Conservation (phyloP, 1,140 invertebrate genomes). For the Pogonomyrmex californicus region DNA sequence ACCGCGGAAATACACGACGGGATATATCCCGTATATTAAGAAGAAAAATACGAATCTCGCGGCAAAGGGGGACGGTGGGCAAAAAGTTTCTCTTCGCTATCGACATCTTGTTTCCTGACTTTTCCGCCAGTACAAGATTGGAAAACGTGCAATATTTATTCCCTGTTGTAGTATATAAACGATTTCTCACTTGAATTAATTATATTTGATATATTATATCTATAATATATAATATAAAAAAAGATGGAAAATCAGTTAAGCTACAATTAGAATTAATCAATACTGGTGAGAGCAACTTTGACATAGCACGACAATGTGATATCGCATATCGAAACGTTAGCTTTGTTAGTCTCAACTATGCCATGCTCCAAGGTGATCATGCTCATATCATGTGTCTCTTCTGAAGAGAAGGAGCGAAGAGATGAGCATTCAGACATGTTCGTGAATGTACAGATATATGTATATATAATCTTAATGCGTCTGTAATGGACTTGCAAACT, state of each 20-base stretch:
- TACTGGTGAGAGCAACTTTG: constrained; percentile 1
- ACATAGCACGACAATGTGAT: constrained; percentile 16
- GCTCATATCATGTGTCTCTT: constrained; percentile 21
- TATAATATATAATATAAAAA: too few relatives aligned
- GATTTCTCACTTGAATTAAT: background rate
- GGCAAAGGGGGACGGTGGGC: background rate
- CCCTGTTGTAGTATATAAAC: background rate
- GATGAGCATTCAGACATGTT: constrained; percentile 53
- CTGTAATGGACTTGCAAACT: constrained; percentile 76
- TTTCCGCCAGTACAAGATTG: background rate
- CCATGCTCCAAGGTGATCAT: constrained; percentile 29
- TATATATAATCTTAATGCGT: constrained; percentile 68
- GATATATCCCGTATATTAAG: constrained; percentile 26
- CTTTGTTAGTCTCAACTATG: constrained; percentile 47
- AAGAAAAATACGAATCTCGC: constrained; percentile 14
- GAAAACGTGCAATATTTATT: background rate
- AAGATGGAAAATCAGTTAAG: constrained; percentile 4
- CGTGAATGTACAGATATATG: constrained; percentile 29
- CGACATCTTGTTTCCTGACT: background rate
- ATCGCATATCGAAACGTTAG: constrained; percentile 42
- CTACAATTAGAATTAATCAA: constrained; percentile 27
- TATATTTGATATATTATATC: background rate
- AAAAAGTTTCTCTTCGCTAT: constrained; percentile 1
- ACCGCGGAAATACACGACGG: constrained; percentile 21
- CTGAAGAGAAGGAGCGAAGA: constrained; percentile 9